Percentiles rank a stretch among this genome's conserved stretches.
Conservation (phyloP, 2,797 vertebrate species). For the Falco cherrug region DNA sequence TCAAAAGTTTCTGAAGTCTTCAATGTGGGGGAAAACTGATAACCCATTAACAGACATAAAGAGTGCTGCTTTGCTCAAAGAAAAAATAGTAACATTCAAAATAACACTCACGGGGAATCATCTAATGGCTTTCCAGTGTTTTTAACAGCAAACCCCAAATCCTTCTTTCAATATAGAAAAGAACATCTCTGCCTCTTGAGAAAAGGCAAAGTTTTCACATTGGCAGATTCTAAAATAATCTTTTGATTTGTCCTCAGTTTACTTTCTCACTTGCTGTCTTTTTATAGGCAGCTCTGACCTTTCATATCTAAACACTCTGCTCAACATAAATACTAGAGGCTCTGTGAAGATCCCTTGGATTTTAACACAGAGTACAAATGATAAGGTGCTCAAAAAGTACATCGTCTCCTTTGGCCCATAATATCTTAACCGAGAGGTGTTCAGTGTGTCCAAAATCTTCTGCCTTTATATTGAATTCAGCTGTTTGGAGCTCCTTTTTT, state of each 20-base stretch:
- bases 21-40: not conserved
- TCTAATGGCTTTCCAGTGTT: not conserved
- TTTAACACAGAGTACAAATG: not conserved
- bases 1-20: not conserved
- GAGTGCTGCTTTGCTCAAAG: not conserved
- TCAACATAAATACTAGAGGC: not conserved
- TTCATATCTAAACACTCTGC: not conserved
- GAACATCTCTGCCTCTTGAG: not conserved
- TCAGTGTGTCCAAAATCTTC: not conserved
- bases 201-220: not conserved
- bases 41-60: not conserved
- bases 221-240: not conserved
- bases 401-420: not conserved
- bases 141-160: not conserved
- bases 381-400: not conserved
- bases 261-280: not conserved
- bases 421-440: not conserved
- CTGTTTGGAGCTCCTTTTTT: not conserved
- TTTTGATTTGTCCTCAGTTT: not conserved
- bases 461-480: not conserved
- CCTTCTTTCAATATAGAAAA: not conserved
- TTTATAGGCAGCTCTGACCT: conserved; percentile 9
- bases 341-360: not conserved
- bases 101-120: not conserved
- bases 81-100: not conserved